Percentiles rank a stretch among this genome's conserved stretches.
Conservation (phyloP, 2,113 vertebrate species). For the Pelvicachromis taeniatus region DNA sequence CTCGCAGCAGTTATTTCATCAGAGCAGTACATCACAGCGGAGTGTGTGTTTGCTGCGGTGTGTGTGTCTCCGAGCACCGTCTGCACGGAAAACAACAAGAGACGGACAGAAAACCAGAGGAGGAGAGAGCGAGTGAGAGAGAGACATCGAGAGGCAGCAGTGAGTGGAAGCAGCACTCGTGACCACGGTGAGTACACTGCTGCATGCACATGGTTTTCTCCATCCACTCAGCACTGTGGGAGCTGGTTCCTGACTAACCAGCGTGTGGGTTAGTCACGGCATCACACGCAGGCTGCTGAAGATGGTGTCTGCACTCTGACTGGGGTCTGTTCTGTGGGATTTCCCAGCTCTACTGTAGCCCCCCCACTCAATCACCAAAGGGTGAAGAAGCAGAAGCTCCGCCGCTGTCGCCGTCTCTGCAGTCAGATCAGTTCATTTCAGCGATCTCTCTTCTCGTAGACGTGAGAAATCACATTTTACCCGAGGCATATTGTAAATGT, state of each 20-base stretch:
- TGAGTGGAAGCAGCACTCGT: conserved; percentile 12
- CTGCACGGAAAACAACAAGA: conserved; percentile 1
- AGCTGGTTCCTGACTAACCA: background rate
- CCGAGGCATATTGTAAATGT: background rate
- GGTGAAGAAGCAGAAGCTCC: background rate
- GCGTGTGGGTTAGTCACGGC: background rate
- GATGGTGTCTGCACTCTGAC: background rate
- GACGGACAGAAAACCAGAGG: conserved; percentile 16
- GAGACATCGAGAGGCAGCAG: conserved; percentile 12
- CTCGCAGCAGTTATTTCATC: conserved; percentile 38
- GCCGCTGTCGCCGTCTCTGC: background rate
- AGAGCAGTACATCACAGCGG: conserved; percentile 26
- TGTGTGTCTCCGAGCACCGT: conserved; percentile 34
- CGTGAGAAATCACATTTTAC: background rate
- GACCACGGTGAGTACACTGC: conserved; percentile 48
- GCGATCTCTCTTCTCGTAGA: background rate
- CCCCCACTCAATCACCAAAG: background rate
- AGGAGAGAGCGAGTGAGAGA: background rate
- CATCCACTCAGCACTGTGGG: background rate
- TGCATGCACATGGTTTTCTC: background rate
- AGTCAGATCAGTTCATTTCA: background rate
- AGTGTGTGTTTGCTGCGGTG: conserved; percentile 21
- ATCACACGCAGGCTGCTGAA: background rate
- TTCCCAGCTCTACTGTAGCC: background rate
- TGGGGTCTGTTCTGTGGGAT: background rate